A percentile compares a stretch with the other conserved stretches of the same genome.
Conservation (phyloP, 2,888 invertebrate species). For the Platynereis dumerilii region DNA sequence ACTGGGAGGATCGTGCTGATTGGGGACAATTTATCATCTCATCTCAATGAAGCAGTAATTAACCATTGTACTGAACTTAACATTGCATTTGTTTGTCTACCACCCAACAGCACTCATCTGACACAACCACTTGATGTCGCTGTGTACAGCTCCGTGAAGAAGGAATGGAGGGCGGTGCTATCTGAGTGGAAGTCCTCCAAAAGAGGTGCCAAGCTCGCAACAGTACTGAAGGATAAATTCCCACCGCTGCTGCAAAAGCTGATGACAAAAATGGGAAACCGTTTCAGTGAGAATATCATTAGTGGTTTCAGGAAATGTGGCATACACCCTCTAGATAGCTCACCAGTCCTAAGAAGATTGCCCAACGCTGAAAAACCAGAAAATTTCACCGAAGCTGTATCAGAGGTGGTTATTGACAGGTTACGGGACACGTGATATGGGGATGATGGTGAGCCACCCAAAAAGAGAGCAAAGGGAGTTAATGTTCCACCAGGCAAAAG, state of each 20-base stretch:
- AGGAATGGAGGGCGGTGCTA: constrained; percentile 29
- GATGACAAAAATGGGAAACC: not conserved
- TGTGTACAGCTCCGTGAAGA: constrained; percentile 35
- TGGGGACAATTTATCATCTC: constrained; percentile 35
- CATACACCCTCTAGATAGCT: no score
- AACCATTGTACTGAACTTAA: constrained; percentile 51
- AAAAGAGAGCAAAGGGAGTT: no score
- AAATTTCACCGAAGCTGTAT: no score
- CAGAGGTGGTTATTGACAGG: no score
- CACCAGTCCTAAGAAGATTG: no score
- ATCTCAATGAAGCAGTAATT: constrained; percentile 49
- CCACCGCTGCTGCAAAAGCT: not conserved
- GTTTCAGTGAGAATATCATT: not conserved
- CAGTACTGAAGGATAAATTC: constrained; percentile 9
- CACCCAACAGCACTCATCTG: constrained; percentile 39
- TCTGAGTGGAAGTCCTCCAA: not conserved
- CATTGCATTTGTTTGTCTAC: constrained; percentile 49
- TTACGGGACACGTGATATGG: no score
- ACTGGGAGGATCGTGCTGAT: not conserved
- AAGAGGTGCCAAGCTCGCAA: no score
- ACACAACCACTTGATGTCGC: constrained; percentile 39
- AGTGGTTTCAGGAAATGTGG: constrained; percentile 10
- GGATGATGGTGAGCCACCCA: no score
- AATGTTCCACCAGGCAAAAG: no score
- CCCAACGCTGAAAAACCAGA: no score